Percentiles rank a stretch among this genome's conserved stretches.
Evolutionary conservation across 2,113 vertebrate genomes (phyloP).

Genomic region (Saccopteryx bilineata): DNA sequence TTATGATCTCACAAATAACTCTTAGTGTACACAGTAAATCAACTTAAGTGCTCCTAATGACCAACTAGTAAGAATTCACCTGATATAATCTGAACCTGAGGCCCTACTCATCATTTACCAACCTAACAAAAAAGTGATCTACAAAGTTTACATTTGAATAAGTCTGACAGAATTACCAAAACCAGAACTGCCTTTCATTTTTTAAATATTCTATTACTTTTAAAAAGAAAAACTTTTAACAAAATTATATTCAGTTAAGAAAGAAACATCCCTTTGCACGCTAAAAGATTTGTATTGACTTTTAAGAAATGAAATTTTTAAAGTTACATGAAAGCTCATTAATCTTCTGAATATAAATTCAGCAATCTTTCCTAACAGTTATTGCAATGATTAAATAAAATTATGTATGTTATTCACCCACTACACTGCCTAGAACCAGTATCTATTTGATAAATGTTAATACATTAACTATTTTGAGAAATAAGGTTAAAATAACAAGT

Average conservation of each 20-base stretch:
- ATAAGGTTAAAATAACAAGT: background rate
- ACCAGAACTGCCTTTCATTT: background rate
- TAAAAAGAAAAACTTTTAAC: conserved; percentile 34
- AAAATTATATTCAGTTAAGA: background rate
- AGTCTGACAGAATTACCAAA: background rate
- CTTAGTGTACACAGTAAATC: background rate
- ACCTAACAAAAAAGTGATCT: background rate
- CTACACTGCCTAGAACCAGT: background rate
- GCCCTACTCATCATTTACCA: background rate
- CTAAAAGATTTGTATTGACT: background rate
- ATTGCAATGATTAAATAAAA: background rate
- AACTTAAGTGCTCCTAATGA: background rate
- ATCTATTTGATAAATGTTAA: conserved; percentile 40
- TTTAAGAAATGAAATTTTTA: conserved; percentile 21
- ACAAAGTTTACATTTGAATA: conserved; percentile 21
- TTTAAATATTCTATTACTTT: background rate
- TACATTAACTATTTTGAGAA: background rate
- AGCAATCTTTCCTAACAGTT: background rate
- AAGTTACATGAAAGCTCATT: background rate
- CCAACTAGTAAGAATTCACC: background rate
- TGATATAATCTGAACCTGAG: background rate
- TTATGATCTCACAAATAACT: background rate
- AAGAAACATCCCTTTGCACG: background rate
- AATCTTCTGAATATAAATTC: conserved; percentile 32
- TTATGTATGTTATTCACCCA: background rate